Percentiles rank a stretch among this genome's conserved stretches.
phyloP scores from a whole-genome alignment of 2,797 vertebrate genomes.

The Sebastes steindachneri region DNA sequence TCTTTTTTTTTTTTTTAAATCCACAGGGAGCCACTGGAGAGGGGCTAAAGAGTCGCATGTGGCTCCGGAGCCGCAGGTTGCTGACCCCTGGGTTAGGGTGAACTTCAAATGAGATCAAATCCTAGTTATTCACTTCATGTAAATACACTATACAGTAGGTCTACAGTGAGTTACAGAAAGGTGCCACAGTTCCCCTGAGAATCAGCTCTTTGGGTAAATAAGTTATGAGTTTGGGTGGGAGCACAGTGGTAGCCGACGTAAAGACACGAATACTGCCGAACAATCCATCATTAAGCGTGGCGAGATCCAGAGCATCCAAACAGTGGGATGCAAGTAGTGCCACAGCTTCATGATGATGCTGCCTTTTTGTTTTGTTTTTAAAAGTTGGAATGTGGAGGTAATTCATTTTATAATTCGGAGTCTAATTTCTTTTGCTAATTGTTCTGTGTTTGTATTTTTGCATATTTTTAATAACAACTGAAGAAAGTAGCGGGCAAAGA shows the following conservation, averaged over 20 bases:
- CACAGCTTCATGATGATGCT: neutral
- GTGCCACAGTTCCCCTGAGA: constrained; percentile 10
- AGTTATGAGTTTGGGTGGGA: neutral
- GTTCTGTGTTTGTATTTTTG: constrained; percentile 15
- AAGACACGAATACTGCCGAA: neutral
- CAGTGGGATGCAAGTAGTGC: neutral
- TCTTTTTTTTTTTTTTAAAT: too few relatives aligned
- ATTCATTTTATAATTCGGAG: neutral
- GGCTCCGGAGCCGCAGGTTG: too few relatives aligned
- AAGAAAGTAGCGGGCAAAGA: neutral
- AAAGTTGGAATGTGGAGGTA: neutral
- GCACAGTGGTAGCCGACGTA: neutral
- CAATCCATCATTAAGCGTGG: neutral
- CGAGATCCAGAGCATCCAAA: neutral
- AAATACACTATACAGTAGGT: constrained; percentile 26
- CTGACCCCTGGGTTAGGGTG: neutral
- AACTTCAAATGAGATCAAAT: constrained; percentile 4
- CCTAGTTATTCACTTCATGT: constrained; percentile 29
- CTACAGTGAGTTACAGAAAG: neutral
- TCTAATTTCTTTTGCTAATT: neutral
- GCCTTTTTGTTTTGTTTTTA: neutral
- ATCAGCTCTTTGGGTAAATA: neutral
- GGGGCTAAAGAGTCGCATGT: too few relatives aligned
- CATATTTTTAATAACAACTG: neutral
- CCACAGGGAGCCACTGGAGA: too few relatives aligned